Evolutionary conservation across 2,797 vertebrate species (phyloP).

Genomic region (Australoheros facetus): DNA sequence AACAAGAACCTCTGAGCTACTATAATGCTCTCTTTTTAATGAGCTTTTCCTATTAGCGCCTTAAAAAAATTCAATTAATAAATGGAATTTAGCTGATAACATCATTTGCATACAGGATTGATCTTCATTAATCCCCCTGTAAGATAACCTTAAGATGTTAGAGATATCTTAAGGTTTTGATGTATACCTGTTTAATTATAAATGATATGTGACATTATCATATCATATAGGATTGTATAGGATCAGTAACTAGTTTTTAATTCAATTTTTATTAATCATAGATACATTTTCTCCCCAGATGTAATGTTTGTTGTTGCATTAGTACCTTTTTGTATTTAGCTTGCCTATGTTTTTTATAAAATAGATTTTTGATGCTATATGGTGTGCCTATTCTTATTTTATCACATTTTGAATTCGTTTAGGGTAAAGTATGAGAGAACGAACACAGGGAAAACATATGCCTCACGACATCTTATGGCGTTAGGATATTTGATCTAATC

Average conservation of each 20-base stretch:
- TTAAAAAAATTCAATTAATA: not conserved
- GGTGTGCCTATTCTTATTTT: not conserved
- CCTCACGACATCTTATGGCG: not conserved
- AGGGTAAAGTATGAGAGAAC: not conserved
- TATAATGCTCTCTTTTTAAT: constrained; percentile 7
- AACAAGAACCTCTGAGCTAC: constrained; percentile 13
- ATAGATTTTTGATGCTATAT: not conserved
- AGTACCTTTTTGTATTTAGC: not conserved
- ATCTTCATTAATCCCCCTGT: not conserved
- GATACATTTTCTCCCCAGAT: not conserved
- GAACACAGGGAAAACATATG: not conserved
- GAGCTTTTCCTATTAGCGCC: not conserved
- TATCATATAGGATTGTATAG: not conserved
- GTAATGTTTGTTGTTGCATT: not conserved
- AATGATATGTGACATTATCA: too few relatives aligned
- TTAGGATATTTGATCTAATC: not conserved
- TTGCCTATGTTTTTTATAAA: not conserved
- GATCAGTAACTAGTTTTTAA: too few relatives aligned
- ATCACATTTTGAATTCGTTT: not conserved
- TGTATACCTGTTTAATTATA: not conserved
- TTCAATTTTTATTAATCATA: too few relatives aligned
- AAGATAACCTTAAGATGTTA: not conserved
- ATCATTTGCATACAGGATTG: not conserved
- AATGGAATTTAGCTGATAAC: not conserved
- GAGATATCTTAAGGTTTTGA: not conserved